phyloP scores from a whole-genome alignment of 2,113 vertebrate genomes.

The Herpailurus yagouaroundi region DNA sequence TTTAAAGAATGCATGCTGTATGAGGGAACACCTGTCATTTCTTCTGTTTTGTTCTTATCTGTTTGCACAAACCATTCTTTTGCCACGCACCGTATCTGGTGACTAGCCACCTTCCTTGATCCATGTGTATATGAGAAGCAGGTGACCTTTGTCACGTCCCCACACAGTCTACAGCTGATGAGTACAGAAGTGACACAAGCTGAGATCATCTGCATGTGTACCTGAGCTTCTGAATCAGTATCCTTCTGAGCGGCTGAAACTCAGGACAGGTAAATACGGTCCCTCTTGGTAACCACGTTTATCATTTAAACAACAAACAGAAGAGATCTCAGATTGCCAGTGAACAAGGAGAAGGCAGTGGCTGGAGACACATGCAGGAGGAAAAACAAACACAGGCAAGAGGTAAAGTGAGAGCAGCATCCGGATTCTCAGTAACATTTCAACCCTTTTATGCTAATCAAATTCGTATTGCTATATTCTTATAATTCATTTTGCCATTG shows the following conservation, averaged over 20 bases:
- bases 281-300: background rate
- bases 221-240: background rate
- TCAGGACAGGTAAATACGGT: background rate
- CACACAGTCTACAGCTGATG: background rate
- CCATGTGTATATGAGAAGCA: background rate
- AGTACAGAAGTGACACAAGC: background rate
- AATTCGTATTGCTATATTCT: background rate
- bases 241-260: background rate
- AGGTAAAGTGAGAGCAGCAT: background rate
- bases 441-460: background rate
- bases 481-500: background rate
- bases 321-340: background rate
- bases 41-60: background rate
- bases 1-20: background rate
- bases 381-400: background rate
- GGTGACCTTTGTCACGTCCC: fast-evolving
- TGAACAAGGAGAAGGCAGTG: background rate
- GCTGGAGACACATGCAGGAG: background rate
- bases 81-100: background rate
- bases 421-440: background rate
- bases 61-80: background rate
- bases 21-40: background rate
- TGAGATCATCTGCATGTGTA: background rate
- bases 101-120: background rate
- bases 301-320: background rate